A percentile compares a stretch with the other conserved stretches of the same genome.
Evolutionary conservation across 1,140 invertebrate genomes (phyloP).

Genomic region (Scaptomyza pallida): DNA sequence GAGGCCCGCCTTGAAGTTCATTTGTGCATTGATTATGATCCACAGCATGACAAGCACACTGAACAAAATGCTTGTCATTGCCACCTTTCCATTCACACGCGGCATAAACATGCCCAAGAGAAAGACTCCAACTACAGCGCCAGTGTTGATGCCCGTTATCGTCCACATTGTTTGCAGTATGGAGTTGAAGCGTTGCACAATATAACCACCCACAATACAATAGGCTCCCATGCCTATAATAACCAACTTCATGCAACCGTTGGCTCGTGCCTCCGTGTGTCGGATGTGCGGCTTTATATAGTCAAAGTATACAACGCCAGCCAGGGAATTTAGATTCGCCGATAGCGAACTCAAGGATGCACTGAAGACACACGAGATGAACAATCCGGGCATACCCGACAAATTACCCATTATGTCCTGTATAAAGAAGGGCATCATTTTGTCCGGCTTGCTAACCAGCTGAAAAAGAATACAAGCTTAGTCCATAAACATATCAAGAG

Average conservation of each 20-base stretch:
- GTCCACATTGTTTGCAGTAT: slow-evolving; percentile 87
- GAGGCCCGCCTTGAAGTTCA: slow-evolving; percentile 87
- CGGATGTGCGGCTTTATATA: slow-evolving; percentile 87
- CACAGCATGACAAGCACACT: slow-evolving; percentile 89
- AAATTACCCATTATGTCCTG: slow-evolving; percentile 86
- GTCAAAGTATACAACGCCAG: slow-evolving; percentile 91
- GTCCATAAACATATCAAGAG: too few relatives aligned
- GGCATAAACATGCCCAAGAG: slow-evolving; percentile 90
- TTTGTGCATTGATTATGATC: slow-evolving; percentile 91
- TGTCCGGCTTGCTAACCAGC: slow-evolving; percentile 84
- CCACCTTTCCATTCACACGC: slow-evolving; percentile 87
- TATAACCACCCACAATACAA: slow-evolving; percentile 86
- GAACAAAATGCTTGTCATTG: slow-evolving; percentile 87
- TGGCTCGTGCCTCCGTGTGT: slow-evolving; percentile 86
- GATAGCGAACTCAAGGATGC: slow-evolving; percentile 89
- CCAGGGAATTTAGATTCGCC: slow-evolving; percentile 89
- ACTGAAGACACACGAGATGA: slow-evolving; percentile 89
- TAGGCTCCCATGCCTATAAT: slow-evolving; percentile 86
- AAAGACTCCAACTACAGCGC: slow-evolving; percentile 90
- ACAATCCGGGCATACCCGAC: slow-evolving; percentile 87
- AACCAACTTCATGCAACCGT: slow-evolving; percentile 87
- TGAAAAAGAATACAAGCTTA: slow-evolving; percentile 14
- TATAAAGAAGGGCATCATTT: slow-evolving; percentile 87
- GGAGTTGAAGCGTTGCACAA: slow-evolving; percentile 87
- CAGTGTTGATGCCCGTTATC: slow-evolving; percentile 87